Evolutionary conservation across 2,797 vertebrate species (phyloP), one percentile per base, ranked within the genome.

Genomic region (Hozukius guyotensis): DNA sequence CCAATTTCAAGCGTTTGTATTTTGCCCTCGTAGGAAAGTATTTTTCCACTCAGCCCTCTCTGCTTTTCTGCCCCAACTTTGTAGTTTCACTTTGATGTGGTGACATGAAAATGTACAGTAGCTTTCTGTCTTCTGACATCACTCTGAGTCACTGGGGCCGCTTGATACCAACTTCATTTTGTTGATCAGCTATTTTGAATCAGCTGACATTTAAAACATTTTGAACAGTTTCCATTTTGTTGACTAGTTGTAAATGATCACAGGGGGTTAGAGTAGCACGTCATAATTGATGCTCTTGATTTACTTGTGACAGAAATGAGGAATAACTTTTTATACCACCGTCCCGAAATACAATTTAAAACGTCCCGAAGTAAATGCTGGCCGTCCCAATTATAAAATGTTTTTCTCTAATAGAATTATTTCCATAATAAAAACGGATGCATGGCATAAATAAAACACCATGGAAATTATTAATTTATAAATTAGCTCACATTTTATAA

Each of bases 51-150:
- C 53, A 49, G 22, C 24, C 31, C 8, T 49, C 9, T 72, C 20
- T 65, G 5, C 29, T n/a, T 68, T 61, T 73, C 57, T 75, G 16
- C 68, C 53, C 13, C 27, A 18, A 2, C 62, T 75, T 27, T 84
- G 22, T 62, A 73, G 57, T 80, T 86, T 86, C 42, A 29, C 87
- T 83, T 85, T 90, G 75, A 92, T 89, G 89, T 87, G 87, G 85
- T 79, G 68, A 61, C 53, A 52, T 64, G n/a, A 63, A 77, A 72
- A 83, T 72, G 31, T 74, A 80, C 84, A 69, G 90, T 81, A 63
- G 74, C 77, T 75, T 61, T 88, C 66, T 57, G 29, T 72, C 49
- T 34, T 66, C 59, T 84, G 73, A 80, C 74, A 32, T 81, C 59
- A 77, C 61, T 60, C 29, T 85, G 73, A 80, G 36, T 74, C 73